Conservation (phyloP, 2,888 invertebrate genomes). For the Dorcus hopei region DNA sequence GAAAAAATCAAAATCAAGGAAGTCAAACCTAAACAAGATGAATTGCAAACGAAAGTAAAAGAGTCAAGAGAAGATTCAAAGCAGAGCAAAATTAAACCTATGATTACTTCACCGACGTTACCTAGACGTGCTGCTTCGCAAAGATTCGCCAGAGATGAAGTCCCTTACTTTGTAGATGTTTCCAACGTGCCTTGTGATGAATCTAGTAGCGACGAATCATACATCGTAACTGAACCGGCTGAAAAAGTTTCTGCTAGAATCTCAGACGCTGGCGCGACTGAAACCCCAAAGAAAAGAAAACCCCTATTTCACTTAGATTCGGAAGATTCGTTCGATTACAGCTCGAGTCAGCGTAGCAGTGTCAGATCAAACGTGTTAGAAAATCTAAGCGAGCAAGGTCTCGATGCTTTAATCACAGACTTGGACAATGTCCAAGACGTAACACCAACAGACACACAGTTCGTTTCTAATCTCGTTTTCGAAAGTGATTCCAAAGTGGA, state of each 20-base stretch:
- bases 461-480: conserved; percentile 11
- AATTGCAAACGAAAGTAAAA: neutral
- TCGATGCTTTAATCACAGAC: conserved; percentile 34
- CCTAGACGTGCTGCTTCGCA: conserved; percentile 43
- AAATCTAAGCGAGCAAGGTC: conserved; percentile 35
- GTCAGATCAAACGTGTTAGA: conserved; percentile 40
- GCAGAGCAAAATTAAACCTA: conserved; percentile 22
- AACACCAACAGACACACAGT: conserved; percentile 7
- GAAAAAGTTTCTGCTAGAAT: conserved; percentile 17
- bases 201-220: conserved; percentile 33
- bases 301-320: conserved; percentile 51
- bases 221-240: conserved; percentile 18
- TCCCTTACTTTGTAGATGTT: conserved; percentile 44
- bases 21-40: neutral
- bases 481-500: conserved; percentile 2
- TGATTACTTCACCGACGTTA: conserved; percentile 45
- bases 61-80: too few relatives aligned
- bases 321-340: conserved; percentile 38
- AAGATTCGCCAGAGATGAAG: conserved; percentile 37
- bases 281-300: conserved; percentile 31
- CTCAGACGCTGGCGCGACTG: conserved; percentile 6
- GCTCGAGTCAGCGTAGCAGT: conserved; percentile 32
- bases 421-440: conserved; percentile 20
- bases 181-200: conserved; percentile 35
- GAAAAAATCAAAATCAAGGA: neutral